Base-by-base conservation (phyloP, 1,140 invertebrate species). In the Drosophila sulfurigaster region DNA sequence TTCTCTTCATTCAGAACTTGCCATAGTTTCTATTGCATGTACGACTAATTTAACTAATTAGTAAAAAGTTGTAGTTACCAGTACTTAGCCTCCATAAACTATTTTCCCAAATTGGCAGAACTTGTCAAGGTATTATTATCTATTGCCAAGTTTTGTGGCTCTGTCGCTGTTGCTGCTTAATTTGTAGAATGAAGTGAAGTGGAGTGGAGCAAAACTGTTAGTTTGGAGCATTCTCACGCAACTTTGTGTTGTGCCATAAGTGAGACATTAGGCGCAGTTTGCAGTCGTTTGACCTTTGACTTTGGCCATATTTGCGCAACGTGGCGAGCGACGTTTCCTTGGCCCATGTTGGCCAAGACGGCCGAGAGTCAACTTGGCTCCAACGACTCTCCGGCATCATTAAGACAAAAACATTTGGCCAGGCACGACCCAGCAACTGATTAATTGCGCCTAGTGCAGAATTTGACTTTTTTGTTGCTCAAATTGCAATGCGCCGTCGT, bases 391-490 rank as follows among this genome's bases (percentile, higher is more conserved):
- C 49, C 35, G 80, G 82, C 82, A 87, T 87, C 83, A 87, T 87
- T 87, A 87, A 79, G 83, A 88, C 80, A 73, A 78, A 81, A 83
- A 83, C 83, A 87, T 87, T 87, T 87, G 83, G 83, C 85, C 85
- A 89, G 80, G 80, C 83, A 87, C 83, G 83, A 88, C 83, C 83
- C 82, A 82, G 66, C 73, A 64, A 49, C 78, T 87, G 83, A 87
- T 87, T 87, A 87, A 87, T 87, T 88, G 85, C 83, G 62, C 68
- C 67, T 56, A 59, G 83, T 87, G 83, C 83, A 88, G 80, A 80
- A 87, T 87, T 88, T 87, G 83, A 87, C 83, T 87, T 88, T 88
- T 88, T 80, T 83, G 77, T 88, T 82, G 63, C 82, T 86, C 82
- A 85, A 85, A 86, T 81, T 86, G 82, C 82, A 62, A 70, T 64